Evolutionary conservation across 2,797 vertebrate genomes (phyloP), one percentile per base, ranked within the genome.

Genomic region (Sebastes variabilis): DNA sequence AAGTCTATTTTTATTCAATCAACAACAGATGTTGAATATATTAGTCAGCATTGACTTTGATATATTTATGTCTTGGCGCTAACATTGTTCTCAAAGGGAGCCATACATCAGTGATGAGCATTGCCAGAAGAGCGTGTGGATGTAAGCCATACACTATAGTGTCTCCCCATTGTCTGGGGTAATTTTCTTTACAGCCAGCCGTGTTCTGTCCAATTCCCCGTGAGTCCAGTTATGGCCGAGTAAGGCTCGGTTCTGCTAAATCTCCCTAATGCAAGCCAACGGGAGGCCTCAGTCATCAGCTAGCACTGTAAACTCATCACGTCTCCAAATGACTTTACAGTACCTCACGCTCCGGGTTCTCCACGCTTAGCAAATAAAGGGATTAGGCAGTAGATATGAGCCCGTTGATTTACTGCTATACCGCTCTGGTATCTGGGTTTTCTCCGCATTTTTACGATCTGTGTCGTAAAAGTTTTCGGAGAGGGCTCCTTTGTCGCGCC

Each of bases 251-350:
- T 78, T 80, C 83, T 85, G 75, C 81, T 78, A 74, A 82, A 70
- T 81, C 79, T 80, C 61, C 54, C 27, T 25, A 38, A 25, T 55
- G 27, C 18, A 75, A 72, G 52, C 74, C 75, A 69, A 60, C 20
- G 7, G 68, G 83, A 65, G 42, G 77, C 61, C 66, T 36, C 72
- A 66, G 73, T 88, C 88, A 77, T 80, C 85, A 61, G 81, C 72
- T n/a, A 13, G 73, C 49, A 24, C 60, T 85, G 83, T 88, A 87
- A 92, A 91, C 77, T 88, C 90, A 85, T 92, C 88, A 90, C 62
- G 3, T 81, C 75, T 72, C 68, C 25, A 72, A 59, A 59, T 77
- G 81, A 65, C 77, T 88, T 92, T 84, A 77, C 84, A 84, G 59
- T 79, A 24, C 61, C 22, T 87, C 59, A 12, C 16, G 29, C 38